A percentile compares a stretch with the other conserved stretches of the same genome.
Conservation (phyloP, 2,113 vertebrate genomes). For the Sceloporus tristichus region DNA sequence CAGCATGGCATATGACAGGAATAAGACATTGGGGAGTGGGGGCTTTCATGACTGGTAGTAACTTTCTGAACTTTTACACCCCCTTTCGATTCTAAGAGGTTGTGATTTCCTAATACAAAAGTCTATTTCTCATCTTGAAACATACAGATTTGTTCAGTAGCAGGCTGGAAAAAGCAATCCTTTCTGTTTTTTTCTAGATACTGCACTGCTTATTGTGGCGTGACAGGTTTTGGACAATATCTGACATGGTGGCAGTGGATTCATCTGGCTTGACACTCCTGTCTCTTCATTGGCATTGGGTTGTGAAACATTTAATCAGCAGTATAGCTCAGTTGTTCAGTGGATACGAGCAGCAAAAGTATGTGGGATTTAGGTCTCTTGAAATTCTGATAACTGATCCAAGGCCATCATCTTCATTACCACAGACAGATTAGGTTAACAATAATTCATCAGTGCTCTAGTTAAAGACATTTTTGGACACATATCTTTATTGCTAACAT, state of each 20-base stretch:
- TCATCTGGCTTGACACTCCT: constrained; percentile 85
- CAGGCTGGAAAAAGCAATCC: background rate
- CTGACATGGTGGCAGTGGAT: constrained; percentile 84
- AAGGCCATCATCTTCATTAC: background rate
- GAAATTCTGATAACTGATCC: background rate
- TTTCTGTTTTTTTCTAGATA: constrained; percentile 60
- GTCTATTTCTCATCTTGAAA: background rate
- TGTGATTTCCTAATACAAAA: background rate
- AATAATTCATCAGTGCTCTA: background rate
- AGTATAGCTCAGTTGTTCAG: constrained; percentile 85
- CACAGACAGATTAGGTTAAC: background rate
- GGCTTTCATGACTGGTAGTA: background rate
- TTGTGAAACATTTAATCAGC: constrained; percentile 88
- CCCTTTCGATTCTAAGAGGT: background rate
- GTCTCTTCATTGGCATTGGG: constrained; percentile 97
- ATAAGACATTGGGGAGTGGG: background rate
- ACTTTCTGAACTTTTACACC: background rate
- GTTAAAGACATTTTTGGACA: background rate
- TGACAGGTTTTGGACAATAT: constrained; percentile 90
- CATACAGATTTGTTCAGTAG: no score
- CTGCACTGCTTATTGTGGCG: constrained; percentile 86
- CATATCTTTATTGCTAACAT: background rate
- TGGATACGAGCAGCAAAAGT: constrained; percentile 85
- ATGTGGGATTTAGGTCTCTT: constrained; percentile 47
- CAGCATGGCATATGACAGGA: background rate